Evolutionary conservation across 23 tunicate genomes (phyloP), one percentile per base, ranked within the genome.

Genomic region (Styela plicata): DNA sequence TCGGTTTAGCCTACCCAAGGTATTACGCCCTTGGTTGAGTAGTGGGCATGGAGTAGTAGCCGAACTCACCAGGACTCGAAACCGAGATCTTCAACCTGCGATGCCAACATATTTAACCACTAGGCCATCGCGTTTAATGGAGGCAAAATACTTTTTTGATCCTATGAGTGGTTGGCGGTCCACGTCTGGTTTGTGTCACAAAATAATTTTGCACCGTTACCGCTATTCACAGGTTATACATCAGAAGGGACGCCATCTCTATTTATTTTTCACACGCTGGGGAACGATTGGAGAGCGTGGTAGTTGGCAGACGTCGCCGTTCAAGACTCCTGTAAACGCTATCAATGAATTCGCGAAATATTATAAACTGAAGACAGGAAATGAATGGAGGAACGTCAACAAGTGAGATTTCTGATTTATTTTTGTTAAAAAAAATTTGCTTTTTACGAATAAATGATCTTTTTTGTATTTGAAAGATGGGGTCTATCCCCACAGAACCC

Each of bases 281-380:
- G 99, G 99, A 16, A 36, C 83, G 61, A 86, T 89, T 18, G 99
- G 99, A 17, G 96, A 95, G 71, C 37, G 86, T 73, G 99, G 99
- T 21, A 84, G 88, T 83, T 89, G 96, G 91, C 95, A 95, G 53
- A 95, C 95, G 27, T 89, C 99, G 30, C 99, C 99, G 20, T 95
- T 95, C 89, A 86, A 85, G 74, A 89, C 91, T 69, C 89, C 99
- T 0, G 79, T 85, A 0, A 87, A 90, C 69, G 99, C 99, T 28
- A 90, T 95, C 84, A 83, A 76, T 73, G 99, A 95, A 79, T 95
- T 89, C 66, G 88, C 95, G 1, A 95, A 95, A 74, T 90, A 89
- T 36, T 95, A 84, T 80, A 95, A 95, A 63, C 81, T 95, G 62
- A 95, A 95, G 70, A 95, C 99, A 27, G 96, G 97, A 36, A 95